Percentiles rank a stretch among this genome's conserved stretches.
Conservation (phyloP, 2,888 invertebrate species). For the Diarsia mendica region DNA sequence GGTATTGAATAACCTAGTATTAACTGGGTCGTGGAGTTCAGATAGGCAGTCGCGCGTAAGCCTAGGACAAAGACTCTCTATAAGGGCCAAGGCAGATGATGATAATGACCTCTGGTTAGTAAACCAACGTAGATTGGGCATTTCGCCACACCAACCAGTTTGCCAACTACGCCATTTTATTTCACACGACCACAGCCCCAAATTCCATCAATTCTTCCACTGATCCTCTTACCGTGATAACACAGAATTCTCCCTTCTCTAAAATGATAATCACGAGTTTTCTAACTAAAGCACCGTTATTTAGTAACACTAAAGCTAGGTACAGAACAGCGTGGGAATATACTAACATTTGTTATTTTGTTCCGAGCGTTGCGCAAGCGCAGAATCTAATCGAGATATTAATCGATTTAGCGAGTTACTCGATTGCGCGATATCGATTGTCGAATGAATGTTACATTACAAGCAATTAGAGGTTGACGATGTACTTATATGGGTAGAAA, state of each 20-base stretch:
- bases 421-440: conserved; percentile 64
- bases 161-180: neutral
- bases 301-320: conserved; percentile 43
- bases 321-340: conserved; percentile 70
- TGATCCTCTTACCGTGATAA: conserved; percentile 19
- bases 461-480: conserved; percentile 61
- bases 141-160: neutral
- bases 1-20: neutral
- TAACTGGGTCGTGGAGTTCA: neutral
- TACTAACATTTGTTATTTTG: conserved; percentile 71
- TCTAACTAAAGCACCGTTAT: conserved; percentile 43
- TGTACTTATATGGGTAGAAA: conserved; percentile 27
- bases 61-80: neutral
- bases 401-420: conserved; percentile 60
- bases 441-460: conserved; percentile 56
- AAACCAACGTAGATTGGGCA: too few species aligned
- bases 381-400: conserved; percentile 71
- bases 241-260: conserved; percentile 17
- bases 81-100: too few species aligned
- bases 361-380: conserved; percentile 65
- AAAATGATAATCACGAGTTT: conserved; percentile 51
- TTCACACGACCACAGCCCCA: neutral
- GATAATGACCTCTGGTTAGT: too few species aligned
- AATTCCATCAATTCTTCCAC: conserved; percentile 30
- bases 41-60: neutral